These are phyloP conservation scores for Vulpes ferrilata DNA, from an alignment of 2,113 vertebrate genomes.

Conservation along the genomic window DNA sequence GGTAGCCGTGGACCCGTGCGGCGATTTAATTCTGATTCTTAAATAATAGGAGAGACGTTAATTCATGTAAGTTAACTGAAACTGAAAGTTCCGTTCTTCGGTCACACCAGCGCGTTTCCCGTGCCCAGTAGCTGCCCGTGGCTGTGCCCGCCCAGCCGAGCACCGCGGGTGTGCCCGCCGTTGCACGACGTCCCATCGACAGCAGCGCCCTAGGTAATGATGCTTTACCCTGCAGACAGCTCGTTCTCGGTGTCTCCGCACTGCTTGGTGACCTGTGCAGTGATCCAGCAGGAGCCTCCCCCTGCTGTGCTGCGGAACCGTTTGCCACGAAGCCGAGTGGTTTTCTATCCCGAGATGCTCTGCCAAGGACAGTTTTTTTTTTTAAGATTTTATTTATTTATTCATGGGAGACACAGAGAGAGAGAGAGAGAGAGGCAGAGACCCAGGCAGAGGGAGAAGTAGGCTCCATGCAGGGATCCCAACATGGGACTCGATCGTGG, in stretches of 20 bases:
- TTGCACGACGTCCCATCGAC: not conserved
- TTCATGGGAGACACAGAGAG: too few relatives aligned
- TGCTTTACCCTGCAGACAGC: not conserved
- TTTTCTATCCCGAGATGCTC: not conserved
- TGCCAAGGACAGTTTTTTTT: not conserved
- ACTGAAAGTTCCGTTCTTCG: not conserved
- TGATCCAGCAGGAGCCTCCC: not conserved
- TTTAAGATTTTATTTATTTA: too few relatives aligned
- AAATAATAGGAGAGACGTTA: not conserved
- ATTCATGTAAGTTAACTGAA: slow-evolving; percentile 4
- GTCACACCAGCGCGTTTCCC: not conserved
- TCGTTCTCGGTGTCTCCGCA: not conserved
- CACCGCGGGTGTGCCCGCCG: not conserved
- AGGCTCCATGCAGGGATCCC: too few relatives aligned
- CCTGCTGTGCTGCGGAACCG: rapidly evolving
- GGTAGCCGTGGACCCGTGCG: not conserved
- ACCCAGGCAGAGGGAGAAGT: too few relatives aligned
- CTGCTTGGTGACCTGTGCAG: not conserved
- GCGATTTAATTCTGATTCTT: not conserved
- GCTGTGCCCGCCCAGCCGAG: not conserved
- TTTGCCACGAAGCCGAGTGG: not conserved
- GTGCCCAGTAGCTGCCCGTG: not conserved
- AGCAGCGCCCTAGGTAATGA: not conserved
- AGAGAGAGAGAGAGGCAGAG: too few relatives aligned
- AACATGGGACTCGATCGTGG: rapidly evolving